A percentile compares a stretch with the other conserved stretches of the same genome.
Conservation (phyloP, 37 sponge, comb jelly and placozoan genomes). For the Halisarca cf. caerulea region DNA sequence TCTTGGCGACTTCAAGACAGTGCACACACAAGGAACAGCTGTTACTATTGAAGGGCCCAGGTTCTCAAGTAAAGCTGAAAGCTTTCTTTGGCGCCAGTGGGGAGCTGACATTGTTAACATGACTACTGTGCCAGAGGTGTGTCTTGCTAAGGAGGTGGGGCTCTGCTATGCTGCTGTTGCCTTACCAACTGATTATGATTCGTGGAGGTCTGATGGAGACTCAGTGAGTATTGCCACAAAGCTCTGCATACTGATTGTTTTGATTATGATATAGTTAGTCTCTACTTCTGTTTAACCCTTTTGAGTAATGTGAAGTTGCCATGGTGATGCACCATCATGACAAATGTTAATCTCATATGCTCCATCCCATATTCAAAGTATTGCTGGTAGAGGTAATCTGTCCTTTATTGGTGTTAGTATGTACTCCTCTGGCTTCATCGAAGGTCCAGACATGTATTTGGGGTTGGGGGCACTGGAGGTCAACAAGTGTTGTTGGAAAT, state of each 20-base stretch:
- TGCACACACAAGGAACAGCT: constrained; percentile 66
- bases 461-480: no score
- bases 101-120: constrained; percentile 89
- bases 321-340: no score
- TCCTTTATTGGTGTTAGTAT: no score
- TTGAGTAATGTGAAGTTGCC: no score
- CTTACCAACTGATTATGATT: constrained; percentile 96
- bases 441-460: no score
- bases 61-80: constrained; percentile 94
- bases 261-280: background rate
- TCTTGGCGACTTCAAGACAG: constrained; percentile 28
- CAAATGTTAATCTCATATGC: no score
- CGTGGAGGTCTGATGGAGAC: constrained; percentile 73
- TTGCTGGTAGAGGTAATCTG: no score
- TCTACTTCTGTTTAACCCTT: background rate
- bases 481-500: no score
- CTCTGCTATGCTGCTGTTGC: constrained; percentile 90
- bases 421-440: no score
- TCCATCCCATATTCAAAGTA: no score
- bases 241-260: background rate
- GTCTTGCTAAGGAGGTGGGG: constrained; percentile 90
- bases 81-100: constrained; percentile 78
- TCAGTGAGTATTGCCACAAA: constrained; percentile 27
- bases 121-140: constrained; percentile 96
- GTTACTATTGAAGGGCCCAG: constrained; percentile 97